These are phyloP conservation scores for Tachuris rubrigastra DNA, from an alignment of 2,113 vertebrate species.

Conservation along the genomic window DNA sequence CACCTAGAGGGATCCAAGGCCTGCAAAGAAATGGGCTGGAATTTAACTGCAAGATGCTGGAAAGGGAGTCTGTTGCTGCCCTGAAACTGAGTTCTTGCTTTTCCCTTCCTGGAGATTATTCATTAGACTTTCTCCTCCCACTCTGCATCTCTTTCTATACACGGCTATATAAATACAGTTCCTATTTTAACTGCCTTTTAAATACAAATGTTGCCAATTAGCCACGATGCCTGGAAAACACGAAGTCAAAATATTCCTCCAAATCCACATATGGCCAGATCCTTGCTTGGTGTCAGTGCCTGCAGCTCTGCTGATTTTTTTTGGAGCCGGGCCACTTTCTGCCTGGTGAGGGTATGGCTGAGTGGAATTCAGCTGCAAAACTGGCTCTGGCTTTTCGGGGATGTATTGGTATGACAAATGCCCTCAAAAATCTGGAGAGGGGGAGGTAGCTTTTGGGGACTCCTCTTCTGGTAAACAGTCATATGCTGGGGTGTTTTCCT, in stretches of 20 bases:
- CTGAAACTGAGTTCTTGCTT: not conserved
- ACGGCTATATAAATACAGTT: not conserved
- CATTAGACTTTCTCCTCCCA: not conserved
- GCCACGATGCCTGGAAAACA: not conserved
- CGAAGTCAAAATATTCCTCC: not conserved
- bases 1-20: not conserved
- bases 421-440: not conserved
- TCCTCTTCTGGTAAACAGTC: not conserved
- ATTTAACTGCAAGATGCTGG: not conserved
- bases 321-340: not conserved
- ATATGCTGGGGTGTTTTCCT: not conserved
- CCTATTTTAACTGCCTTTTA: not conserved
- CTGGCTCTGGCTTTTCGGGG: not conserved
- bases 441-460: not conserved
- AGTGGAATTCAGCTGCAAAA: not conserved
- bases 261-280: constrained; percentile 12
- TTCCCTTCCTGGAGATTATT: not conserved
- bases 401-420: not conserved
- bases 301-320: not conserved
- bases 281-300: not conserved
- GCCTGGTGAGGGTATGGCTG: not conserved
- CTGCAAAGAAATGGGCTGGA: not conserved
- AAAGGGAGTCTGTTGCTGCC: not conserved
- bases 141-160: not conserved
- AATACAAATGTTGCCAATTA: not conserved